These are phyloP conservation scores for Emydoidea blandingii DNA, from an alignment of 2,797 vertebrate species.

Conservation along the genomic window DNA sequence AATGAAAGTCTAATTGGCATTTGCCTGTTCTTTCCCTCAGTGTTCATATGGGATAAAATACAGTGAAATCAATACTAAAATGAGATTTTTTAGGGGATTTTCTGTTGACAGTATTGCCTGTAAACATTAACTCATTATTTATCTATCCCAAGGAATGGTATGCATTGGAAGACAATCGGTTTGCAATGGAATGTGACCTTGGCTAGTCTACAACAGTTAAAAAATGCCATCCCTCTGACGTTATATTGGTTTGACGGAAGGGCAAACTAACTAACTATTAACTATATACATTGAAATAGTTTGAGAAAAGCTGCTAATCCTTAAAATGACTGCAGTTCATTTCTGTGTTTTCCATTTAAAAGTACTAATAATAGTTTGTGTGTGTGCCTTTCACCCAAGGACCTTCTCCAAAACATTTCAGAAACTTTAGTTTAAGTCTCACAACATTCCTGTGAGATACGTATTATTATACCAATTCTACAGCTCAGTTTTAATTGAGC, in stretches of 20 bases:
- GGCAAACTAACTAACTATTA: constrained; percentile 61
- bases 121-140: constrained; percentile 85
- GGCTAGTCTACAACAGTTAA: constrained; percentile 68
- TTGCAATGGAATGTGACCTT: constrained; percentile 82
- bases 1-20: neutral
- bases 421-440: constrained; percentile 10
- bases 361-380: neutral
- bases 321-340: constrained; percentile 29
- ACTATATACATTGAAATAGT: constrained; percentile 32
- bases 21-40: neutral
- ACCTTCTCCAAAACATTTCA: neutral
- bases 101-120: constrained; percentile 61
- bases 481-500: neutral
- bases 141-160: constrained; percentile 78
- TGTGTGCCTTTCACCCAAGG: neutral
- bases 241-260: constrained; percentile 66
- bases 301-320: constrained; percentile 40
- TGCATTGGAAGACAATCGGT: constrained; percentile 76
- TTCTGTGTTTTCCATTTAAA: constrained; percentile 27
- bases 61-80: constrained; percentile 7
- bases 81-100: constrained; percentile 39
- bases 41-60: neutral
- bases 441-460: neutral
- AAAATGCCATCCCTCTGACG: constrained; percentile 77
- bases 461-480: neutral